Evolutionary conservation across 2,888 invertebrate genomes (phyloP), one percentile per base, ranked within the genome.

Genomic region (Neria commutata): DNA sequence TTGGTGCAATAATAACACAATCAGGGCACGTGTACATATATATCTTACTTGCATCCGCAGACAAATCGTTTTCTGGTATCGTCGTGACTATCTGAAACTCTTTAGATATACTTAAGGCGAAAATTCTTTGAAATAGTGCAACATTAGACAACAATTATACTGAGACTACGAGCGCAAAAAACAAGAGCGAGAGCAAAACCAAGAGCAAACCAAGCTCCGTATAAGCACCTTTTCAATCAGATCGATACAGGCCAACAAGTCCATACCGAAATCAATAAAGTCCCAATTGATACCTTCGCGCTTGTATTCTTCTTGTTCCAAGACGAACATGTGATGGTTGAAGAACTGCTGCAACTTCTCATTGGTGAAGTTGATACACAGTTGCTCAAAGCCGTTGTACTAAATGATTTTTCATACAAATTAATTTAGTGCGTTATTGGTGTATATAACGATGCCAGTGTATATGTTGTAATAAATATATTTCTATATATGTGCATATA

Each of bases 281-380:
- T 89, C 90, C 98, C 98, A 98, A 79, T 91, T 88, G 85, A 98
- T 98, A 80, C 97, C 97, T 85, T 98, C 98, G 81, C 86, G 90
- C 81, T 93, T 95, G 87, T 98, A 98, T 83, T 98, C 98, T 85
- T 98, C 97, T 90, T 98, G 98, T 85, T 98, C 98, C 84, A 98
- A 87, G 73, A 98, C 97, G 85, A 98, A 98, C 98, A 98, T 98
- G 90, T 96, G 92, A 84, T 98, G 98, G 86, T 98, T 98, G 90
- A 98, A 98, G 88, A 98, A 98, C 86, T 98, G 98, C 86, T 98
- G 98, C 75, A 98, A 89, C 87, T 97, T 95, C 85, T 98, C 98
- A 84, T 98, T 98, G 84, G 98, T 98, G 87, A 98, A 98, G 89
- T 98, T 98, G 90, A 98, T 98, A 88, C 98, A 98, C 85, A 98